These are phyloP conservation scores for Pollenia amentaria DNA, from an alignment of 2,888 invertebrate species.

Conservation along the genomic window DNA sequence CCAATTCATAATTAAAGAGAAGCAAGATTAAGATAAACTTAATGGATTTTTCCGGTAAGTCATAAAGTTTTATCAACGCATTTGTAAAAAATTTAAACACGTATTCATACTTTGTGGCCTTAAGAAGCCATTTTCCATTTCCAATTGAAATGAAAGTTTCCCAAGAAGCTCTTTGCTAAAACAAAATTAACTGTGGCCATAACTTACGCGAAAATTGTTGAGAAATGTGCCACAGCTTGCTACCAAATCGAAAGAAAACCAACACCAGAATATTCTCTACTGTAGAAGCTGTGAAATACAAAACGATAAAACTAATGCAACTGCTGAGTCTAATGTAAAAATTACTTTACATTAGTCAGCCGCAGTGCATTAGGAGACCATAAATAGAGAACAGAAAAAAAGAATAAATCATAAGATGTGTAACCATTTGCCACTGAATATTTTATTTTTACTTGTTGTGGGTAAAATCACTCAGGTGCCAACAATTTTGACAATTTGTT, in stretches of 20 bases:
- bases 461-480: slow-evolving; percentile 76
- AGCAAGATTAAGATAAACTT: slow-evolving; percentile 31
- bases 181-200: slow-evolving; percentile 78
- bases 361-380: background rate
- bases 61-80: slow-evolving; percentile 14
- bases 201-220: slow-evolving; percentile 82
- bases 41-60: slow-evolving; percentile 18
- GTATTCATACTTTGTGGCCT: slow-evolving; percentile 33
- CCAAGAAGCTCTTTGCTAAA: slow-evolving; percentile 54
- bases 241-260: slow-evolving; percentile 67
- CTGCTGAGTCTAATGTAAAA: slow-evolving; percentile 66
- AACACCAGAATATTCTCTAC: slow-evolving; percentile 61
- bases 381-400: slow-evolving; percentile 2
- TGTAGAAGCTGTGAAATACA: slow-evolving; percentile 69
- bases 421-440: slow-evolving; percentile 71
- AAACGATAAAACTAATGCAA: slow-evolving; percentile 51
- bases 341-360: slow-evolving; percentile 48
- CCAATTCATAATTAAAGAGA: slow-evolving; percentile 27
- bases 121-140: slow-evolving; percentile 6
- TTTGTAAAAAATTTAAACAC: slow-evolving; percentile 48
- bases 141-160: slow-evolving; percentile 62
- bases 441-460: slow-evolving; percentile 47
- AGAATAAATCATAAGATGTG: slow-evolving; percentile 44
- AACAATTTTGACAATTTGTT: slow-evolving; percentile 77
- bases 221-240: slow-evolving; percentile 70